These are phyloP conservation scores for Actinostola sp. DNA, from an alignment of 92 coral and sea anemone genomes.

Conservation along the genomic window DNA sequence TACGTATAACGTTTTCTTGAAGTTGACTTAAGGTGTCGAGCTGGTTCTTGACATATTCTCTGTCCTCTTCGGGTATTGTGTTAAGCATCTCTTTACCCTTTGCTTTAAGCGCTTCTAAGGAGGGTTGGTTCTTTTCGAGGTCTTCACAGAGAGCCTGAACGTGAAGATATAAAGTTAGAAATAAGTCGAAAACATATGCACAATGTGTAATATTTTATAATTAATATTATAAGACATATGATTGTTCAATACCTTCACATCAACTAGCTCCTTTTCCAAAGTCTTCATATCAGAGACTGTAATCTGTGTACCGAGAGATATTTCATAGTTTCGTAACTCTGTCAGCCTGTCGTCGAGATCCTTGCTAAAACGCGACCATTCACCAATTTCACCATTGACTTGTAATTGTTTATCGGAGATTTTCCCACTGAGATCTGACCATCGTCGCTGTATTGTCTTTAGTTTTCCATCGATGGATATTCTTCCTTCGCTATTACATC, in stretches of 20 bases:
- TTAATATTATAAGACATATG: too few species aligned
- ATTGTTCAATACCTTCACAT: slow-evolving; percentile 65
- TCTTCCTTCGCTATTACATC: slow-evolving; percentile 80
- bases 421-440: slow-evolving; percentile 73
- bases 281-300: slow-evolving; percentile 63
- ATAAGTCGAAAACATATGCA: too few species aligned
- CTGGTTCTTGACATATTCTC: slow-evolving; percentile 60
- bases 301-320: slow-evolving; percentile 65
- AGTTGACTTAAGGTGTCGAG: slow-evolving; percentile 60
- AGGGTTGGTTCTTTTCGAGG: slow-evolving; percentile 66
- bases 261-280: slow-evolving; percentile 68
- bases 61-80: slow-evolving; percentile 68
- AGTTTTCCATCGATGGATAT: slow-evolving; percentile 66
- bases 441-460: slow-evolving; percentile 58
- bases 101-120: slow-evolving; percentile 50
- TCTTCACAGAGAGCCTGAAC: slow-evolving; percentile 73
- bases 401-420: slow-evolving; percentile 55
- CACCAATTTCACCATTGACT: slow-evolving; percentile 68
- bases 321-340: slow-evolving; percentile 74
- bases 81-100: slow-evolving; percentile 59
- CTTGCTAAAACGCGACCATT: slow-evolving; percentile 59
- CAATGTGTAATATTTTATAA: too few species aligned
- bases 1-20: slow-evolving; percentile 68
- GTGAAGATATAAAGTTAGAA: neutral
- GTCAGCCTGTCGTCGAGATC: slow-evolving; percentile 74